A percentile compares a stretch with the other conserved stretches of the same genome.
Conservation (phyloP, 2,797 vertebrate species). For the Darevskia mixta region DNA sequence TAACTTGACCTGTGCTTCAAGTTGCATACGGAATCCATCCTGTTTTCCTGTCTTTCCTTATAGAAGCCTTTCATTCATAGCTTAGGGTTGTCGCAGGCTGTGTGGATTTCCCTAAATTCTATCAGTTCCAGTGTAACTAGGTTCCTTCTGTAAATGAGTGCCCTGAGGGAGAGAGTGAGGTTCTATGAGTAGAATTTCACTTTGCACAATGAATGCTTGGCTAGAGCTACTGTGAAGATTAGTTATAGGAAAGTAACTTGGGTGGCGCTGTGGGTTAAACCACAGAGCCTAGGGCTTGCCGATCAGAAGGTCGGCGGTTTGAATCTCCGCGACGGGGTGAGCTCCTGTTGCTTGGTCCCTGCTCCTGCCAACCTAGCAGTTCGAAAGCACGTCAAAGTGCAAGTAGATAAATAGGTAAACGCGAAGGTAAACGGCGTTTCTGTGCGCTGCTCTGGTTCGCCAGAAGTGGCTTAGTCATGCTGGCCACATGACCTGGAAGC, state of each 20-base stretch:
- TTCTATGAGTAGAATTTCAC: not conserved
- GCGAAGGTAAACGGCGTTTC: no score
- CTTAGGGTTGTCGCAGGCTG: not conserved
- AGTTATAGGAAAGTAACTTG: not conserved
- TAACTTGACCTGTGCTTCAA: not conserved
- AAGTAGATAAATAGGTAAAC: no score
- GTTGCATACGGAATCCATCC: not conserved
- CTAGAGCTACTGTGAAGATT: not conserved
- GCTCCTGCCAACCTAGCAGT: no score
- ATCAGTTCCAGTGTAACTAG: not conserved
- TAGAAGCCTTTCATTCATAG: not conserved
- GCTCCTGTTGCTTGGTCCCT: no score
- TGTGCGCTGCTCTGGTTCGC: no score
- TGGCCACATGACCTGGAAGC: no score
- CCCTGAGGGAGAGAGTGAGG: not conserved
- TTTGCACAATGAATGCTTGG: not conserved
- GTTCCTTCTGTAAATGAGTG: not conserved
- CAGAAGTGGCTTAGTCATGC: no score
- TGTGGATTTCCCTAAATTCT: not conserved
- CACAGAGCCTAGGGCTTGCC: no score
- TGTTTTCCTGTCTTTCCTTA: not conserved
- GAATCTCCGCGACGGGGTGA: no score
- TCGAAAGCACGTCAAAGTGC: no score
- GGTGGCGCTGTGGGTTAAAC: no score
- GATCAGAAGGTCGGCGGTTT: no score